Percentiles rank a stretch among this genome's conserved stretches.
phyloP scores from a whole-genome alignment of 2,113 vertebrate genomes.

The Tichodroma muraria region DNA sequence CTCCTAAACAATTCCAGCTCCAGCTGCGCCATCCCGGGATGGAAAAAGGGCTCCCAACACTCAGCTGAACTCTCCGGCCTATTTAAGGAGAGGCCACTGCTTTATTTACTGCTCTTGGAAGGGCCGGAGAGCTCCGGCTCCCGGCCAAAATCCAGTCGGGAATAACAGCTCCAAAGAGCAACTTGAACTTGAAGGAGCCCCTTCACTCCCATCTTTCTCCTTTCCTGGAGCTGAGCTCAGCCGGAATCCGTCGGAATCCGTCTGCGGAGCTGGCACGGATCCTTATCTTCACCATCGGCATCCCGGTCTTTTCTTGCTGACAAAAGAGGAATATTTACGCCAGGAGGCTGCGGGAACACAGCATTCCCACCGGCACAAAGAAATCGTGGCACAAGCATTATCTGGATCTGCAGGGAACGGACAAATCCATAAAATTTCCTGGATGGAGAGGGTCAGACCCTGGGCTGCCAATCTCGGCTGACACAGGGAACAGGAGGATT shows the following conservation, averaged over 20 bases:
- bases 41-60: not conserved
- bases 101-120: not conserved
- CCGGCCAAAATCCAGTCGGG: not conserved
- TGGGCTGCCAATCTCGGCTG: not conserved
- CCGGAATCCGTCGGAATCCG: not conserved
- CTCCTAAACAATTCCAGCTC: too few relatives aligned
- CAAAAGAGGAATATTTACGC: not conserved
- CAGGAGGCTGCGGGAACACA: slow-evolving; percentile 2
- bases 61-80: not conserved
- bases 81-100: not conserved
- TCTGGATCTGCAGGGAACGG: not conserved
- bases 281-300: slow-evolving; percentile 49
- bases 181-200: not conserved
- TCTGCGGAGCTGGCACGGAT: not conserved
- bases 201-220: not conserved
- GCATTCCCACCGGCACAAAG: not conserved
- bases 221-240: not conserved
- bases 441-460: not conserved
- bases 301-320: slow-evolving; percentile 1
- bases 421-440: not conserved
- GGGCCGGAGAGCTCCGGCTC: not conserved
- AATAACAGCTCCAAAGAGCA: not conserved
- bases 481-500: not conserved
- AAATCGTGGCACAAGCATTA: not conserved
- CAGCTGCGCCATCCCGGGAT: not conserved